These are phyloP conservation scores for Leptura quadrifasciata DNA, from an alignment of 2,888 invertebrate species.

Conservation along the genomic window DNA sequence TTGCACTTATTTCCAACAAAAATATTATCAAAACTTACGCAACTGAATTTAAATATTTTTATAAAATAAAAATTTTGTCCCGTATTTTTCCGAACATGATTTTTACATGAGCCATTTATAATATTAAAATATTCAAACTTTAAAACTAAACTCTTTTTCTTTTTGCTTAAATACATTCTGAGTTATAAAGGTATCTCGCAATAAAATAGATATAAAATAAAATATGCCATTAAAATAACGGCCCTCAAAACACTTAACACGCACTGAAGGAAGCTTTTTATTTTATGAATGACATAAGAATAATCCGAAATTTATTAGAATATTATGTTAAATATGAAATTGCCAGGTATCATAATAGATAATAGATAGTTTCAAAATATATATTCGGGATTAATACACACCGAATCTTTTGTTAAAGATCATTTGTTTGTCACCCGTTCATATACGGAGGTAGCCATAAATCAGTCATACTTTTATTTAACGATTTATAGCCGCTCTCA, in stretches of 20 bases:
- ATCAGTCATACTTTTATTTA: constrained; percentile 57
- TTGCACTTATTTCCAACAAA: too few relatives aligned
- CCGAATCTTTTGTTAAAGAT: constrained; percentile 21
- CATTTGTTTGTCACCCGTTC: constrained; percentile 57
- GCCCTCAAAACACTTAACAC: not conserved
- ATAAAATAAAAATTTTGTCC: too few relatives aligned
- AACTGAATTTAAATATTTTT: too few relatives aligned
- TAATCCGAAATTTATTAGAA: constrained; percentile 38
- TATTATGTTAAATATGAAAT: constrained; percentile 55
- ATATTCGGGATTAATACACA: constrained; percentile 18
- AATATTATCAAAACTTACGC: too few relatives aligned
- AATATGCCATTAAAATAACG: not conserved
- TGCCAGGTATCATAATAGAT: constrained; percentile 19
- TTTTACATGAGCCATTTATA: too few relatives aligned
- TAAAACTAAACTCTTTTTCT: not conserved
- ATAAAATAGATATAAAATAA: not conserved
- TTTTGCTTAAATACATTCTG: not conserved
- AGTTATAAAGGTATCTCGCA: not conserved
- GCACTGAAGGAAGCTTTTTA: not conserved
- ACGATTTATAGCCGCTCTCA: constrained; percentile 40
- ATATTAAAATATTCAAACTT: too few relatives aligned
- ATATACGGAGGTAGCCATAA: constrained; percentile 56
- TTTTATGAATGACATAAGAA: not conserved
- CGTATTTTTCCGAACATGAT: too few relatives aligned
- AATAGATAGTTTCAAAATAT: constrained; percentile 16